Base-by-base conservation (phyloP, 2,113 vertebrate genomes). In the Plectropomus leopardus region DNA sequence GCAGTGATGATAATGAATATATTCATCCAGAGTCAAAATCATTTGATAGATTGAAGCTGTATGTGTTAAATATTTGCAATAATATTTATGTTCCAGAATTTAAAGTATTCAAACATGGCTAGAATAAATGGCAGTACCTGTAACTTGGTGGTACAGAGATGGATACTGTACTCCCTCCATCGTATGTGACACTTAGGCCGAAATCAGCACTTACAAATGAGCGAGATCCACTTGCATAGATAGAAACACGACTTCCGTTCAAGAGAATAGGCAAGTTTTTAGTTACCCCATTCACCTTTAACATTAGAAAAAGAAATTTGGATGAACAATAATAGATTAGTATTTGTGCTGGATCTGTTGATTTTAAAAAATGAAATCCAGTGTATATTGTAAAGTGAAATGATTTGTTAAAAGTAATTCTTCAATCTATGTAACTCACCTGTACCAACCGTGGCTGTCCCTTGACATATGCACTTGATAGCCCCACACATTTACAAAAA, bases 151-250 rank as follows among this genome's bases (percentile, higher is more conserved):
- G 93, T 9, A 94, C 70, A 50, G 73, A 69, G 63, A 94, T 85
- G 6, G 47, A 63, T 15, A 90, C 88, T 55, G 53, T 80, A 48
- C 76, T 83, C 15, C 5, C 57, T 55, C 92, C 90, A 72, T 93
- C 87, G 0, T 90, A 93, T 3, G 66, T 90, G 83, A 95, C 86
- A 0, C 42, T 84, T 1, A 94, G n/a, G 19, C 89, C 92, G 75
- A 93, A 95, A 36, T 84, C 73, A 53, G 87, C 21, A 1, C 7
- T 65, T 1, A 94, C 70, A 30, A 82, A 32, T 6, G 69, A 84
- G 13, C 19, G 87, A 17, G 0, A 30, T 78, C 92, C 86, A 63
- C 61, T 88, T 26, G 66, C 68, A 59, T 78, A 91, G 40, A 94
- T 21, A 1, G 88, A 82, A 0, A 92, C 71, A 15, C 0, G 69